These are phyloP conservation scores for Drosophila gaucha DNA, from an alignment of 2,888 invertebrate genomes.

Conservation along the genomic window DNA sequence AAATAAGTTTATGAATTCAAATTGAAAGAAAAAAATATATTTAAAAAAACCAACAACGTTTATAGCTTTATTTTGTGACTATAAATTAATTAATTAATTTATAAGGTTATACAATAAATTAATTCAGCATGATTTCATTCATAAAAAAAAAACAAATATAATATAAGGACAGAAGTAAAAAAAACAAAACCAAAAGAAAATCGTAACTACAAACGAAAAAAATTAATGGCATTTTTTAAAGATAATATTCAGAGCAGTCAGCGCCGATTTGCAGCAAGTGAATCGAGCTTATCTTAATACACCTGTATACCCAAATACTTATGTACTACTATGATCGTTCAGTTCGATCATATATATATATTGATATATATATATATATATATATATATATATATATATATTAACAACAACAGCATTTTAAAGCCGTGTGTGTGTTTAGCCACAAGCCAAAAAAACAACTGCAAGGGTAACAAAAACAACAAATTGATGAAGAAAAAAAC, in stretches of 20 bases:
- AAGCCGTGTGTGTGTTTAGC: slow-evolving; percentile 65
- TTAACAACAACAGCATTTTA: slow-evolving; percentile 54
- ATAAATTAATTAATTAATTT: slow-evolving; percentile 76
- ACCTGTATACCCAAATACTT: slow-evolving; percentile 42
- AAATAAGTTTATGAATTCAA: slow-evolving; percentile 49
- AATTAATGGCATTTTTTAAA: slow-evolving; percentile 59
- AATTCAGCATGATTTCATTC: slow-evolving; percentile 68
- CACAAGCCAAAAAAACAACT: slow-evolving; percentile 29
- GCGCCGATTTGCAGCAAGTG: slow-evolving; percentile 71
- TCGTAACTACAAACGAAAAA: slow-evolving; percentile 23
- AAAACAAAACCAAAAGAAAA: slow-evolving; percentile 4
- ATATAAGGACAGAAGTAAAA: slow-evolving; percentile 24
- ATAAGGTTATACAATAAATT: slow-evolving; percentile 70
- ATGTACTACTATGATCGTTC: slow-evolving; percentile 44
- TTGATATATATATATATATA: not conserved
- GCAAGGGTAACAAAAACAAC: slow-evolving; percentile 43
- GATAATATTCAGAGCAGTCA: slow-evolving; percentile 62
- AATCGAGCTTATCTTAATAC: slow-evolving; percentile 68
- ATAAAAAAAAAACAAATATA: slow-evolving; percentile 20
- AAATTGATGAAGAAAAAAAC: too few relatives aligned
- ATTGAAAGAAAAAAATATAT: slow-evolving; percentile 12
- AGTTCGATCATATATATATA: slow-evolving; percentile 36
- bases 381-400: slow-evolving; percentile 1
- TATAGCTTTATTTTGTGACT: slow-evolving; percentile 76
- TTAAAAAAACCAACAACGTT: slow-evolving; percentile 47